Evolutionary conservation across 2,113 vertebrate genomes (phyloP).

Genomic region (Vimba vimba): DNA sequence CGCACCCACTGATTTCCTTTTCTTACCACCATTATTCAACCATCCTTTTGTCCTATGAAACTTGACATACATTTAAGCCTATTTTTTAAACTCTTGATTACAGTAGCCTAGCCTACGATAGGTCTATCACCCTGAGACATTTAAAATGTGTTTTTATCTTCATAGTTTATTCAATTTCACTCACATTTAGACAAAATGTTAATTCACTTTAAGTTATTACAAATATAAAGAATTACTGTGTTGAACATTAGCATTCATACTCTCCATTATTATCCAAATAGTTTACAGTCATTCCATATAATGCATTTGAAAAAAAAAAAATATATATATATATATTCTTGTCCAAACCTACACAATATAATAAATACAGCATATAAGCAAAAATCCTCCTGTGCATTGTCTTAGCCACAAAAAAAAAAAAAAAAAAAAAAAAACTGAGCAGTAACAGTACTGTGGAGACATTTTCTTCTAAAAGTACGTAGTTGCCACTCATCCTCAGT

Average conservation of each 20-base stretch:
- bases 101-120: neutral
- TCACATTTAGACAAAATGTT: slow-evolving; percentile 1
- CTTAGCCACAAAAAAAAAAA: neutral
- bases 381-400: neutral
- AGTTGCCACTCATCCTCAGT: neutral
- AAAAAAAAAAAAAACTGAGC: neutral
- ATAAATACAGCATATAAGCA: neutral
- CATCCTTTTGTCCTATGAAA: neutral
- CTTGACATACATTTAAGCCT: neutral
- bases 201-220: neutral
- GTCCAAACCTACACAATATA: neutral
- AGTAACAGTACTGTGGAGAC: neutral
- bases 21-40: neutral
- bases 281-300: neutral
- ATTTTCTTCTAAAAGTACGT: neutral
- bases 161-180: neutral
- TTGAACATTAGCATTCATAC: neutral
- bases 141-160: neutral
- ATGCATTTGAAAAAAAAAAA: neutral
- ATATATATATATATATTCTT: too few species aligned
- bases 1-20: neutral
- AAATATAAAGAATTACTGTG: neutral
- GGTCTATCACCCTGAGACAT: neutral
- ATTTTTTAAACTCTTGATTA: neutral
- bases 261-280: neutral